Evolutionary conservation across 2,888 invertebrate genomes (phyloP), one percentile per base, ranked within the genome.

Genomic region (Oconnorella tubifera): DNA sequence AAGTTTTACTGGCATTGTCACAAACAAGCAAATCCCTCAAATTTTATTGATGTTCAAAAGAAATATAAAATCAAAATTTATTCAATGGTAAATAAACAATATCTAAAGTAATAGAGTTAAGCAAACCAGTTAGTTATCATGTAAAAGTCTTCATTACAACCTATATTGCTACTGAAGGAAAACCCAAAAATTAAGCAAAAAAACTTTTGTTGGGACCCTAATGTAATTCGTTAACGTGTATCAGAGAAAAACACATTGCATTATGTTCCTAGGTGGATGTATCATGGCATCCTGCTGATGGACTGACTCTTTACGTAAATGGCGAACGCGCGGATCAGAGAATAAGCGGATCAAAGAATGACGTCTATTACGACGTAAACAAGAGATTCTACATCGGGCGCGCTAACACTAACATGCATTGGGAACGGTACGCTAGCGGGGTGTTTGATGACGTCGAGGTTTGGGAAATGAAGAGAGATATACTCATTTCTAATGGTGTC

Each of bases 261-360:
- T 31, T 29, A 2, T 23, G 23, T 29, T 56, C 33, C 4, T 1
- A 62, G 62, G 70, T 80, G 2, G 76, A 77, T 33, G 56, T 79
- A 65, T 75, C 79, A 23, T 81, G 81, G 81, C 75, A 77, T 59
- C 74, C 73, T 1, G 71, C 72, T 1, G 74, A 74, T 28, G 81
- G 80, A 1, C 69, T 78, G 19, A 65, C 67, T n/a, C 62, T 81
- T 69, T 78, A 73, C 68, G 56, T 79, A 3, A 73, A 80, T 62
- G 74, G 73, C 50, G 64, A 72, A 33, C 57, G 71, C 48, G 74
- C 72, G 29, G 73, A 63, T 75, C 23, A 69, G 74, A 27, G 68
- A 70, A 63, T 40, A 29, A 29, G 48, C 31, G 57, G 56, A 3
- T 3, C 31, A 28, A 33, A 4, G 3, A 33, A 40, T 23, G 33